A percentile compares a stretch with the other conserved stretches of the same genome.
phyloP scores from a whole-genome alignment of 1,140 invertebrate genomes.

The Radopholus similis region DNA sequence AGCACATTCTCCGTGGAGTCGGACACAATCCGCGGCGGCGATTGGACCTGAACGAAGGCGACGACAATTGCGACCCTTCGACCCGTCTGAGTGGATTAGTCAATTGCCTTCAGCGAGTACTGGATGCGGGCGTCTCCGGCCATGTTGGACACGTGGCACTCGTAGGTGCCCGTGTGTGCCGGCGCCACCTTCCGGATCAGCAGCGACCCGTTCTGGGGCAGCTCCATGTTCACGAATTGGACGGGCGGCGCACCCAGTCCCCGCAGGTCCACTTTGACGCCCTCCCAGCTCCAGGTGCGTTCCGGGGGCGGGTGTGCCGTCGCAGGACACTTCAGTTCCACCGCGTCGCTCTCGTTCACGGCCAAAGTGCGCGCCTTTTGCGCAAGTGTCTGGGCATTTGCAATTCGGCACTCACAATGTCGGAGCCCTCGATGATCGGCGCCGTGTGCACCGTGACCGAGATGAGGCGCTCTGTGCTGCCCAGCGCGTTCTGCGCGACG shows the following conservation, averaged over 20 bases:
- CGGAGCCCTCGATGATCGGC: conserved; percentile 46
- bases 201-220: conserved; percentile 37
- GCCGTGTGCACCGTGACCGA: conserved; percentile 51
- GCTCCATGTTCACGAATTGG: conserved; percentile 7
- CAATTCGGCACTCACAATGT: conserved; percentile 10
- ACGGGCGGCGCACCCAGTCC: background rate
- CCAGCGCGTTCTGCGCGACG: conserved; percentile 47
- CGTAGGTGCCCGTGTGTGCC: conserved; percentile 39
- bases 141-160: conserved; percentile 49
- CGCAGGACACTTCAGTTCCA: conserved; percentile 47
- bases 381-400: background rate
- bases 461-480: conserved; percentile 44
- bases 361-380: conserved; percentile 17
- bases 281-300: conserved; percentile 52
- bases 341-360: conserved; percentile 45
- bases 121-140: conserved; percentile 45
- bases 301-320: conserved; percentile 48
- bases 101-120: conserved; percentile 25
- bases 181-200: conserved; percentile 38
- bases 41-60: conserved; percentile 15
- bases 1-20: conserved; percentile 29
- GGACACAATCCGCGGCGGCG: conserved; percentile 48
- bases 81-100: background rate
- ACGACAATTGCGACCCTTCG: no score
- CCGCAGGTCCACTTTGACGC: conserved; percentile 8